Evolutionary conservation across 2,888 invertebrate genomes (phyloP).

Genomic region (Drosophila lutescens): DNA sequence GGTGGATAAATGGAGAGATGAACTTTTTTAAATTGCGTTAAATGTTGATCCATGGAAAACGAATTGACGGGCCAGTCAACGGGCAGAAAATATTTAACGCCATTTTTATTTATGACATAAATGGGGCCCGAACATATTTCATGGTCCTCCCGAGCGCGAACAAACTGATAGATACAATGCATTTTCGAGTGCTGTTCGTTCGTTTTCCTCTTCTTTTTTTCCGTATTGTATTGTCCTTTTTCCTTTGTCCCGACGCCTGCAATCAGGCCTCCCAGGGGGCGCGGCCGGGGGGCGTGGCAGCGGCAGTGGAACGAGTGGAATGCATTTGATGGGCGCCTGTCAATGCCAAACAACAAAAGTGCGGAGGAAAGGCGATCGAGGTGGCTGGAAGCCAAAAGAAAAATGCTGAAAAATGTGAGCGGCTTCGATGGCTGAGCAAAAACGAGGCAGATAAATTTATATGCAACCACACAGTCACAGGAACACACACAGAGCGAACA

Average conservation of each 20-base stretch:
- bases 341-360: slow-evolving; percentile 70
- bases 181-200: slow-evolving; percentile 64
- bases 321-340: slow-evolving; percentile 76
- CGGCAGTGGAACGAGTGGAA: slow-evolving; percentile 1
- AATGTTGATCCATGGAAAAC: slow-evolving; percentile 64
- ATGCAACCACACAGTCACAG: slow-evolving; percentile 58
- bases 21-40: slow-evolving; percentile 70
- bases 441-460: slow-evolving; percentile 69
- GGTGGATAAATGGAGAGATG: slow-evolving; percentile 15
- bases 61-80: slow-evolving; percentile 50
- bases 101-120: slow-evolving; percentile 78
- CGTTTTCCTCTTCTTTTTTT: neutral
- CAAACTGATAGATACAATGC: slow-evolving; percentile 74
- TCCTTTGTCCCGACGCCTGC: slow-evolving; percentile 46
- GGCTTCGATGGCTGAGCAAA: slow-evolving; percentile 66
- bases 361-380: slow-evolving; percentile 34
- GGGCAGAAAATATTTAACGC: slow-evolving; percentile 68
- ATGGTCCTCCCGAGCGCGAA: slow-evolving; percentile 60
- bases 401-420: slow-evolving; percentile 73
- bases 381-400: slow-evolving; percentile 54
- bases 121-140: slow-evolving; percentile 69
- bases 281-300: neutral
- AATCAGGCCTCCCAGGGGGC: slow-evolving; percentile 42
- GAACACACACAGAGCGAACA: slow-evolving; percentile 3
- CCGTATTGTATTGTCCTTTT: slow-evolving; percentile 7